These are phyloP conservation scores for Helostoma temminkii DNA, from an alignment of 2,797 vertebrate species.

Conservation along the genomic window DNA sequence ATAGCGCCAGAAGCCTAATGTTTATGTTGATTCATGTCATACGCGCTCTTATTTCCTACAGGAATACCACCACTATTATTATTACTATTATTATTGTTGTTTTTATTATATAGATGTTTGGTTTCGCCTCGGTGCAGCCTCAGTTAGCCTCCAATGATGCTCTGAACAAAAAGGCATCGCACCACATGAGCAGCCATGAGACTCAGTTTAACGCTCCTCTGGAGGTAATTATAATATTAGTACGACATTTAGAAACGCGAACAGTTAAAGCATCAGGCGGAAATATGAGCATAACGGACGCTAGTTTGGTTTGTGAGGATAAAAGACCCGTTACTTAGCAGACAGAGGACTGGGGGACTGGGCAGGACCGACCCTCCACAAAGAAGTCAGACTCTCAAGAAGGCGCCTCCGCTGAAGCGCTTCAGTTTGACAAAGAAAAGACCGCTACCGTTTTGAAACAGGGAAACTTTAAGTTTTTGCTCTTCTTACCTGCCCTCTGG, in stretches of 20 bases:
- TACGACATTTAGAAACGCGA: not conserved
- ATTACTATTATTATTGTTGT: no score
- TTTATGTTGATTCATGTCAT: no score
- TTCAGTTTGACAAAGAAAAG: not conserved
- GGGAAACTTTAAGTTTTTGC: slow-evolving; percentile 11
- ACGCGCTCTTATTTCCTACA: not conserved
- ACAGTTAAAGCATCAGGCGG: not conserved
- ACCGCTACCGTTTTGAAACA: not conserved
- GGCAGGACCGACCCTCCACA: slow-evolving; percentile 68
- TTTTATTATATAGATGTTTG: not conserved
- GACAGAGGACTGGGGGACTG: slow-evolving; percentile 41
- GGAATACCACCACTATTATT: not conserved
- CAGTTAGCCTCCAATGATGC: slow-evolving; percentile 59
- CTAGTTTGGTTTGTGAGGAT: slow-evolving; percentile 7
- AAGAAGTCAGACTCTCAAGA: slow-evolving; percentile 53
- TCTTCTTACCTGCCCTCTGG: slow-evolving; percentile 77
- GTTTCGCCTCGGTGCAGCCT: slow-evolving; percentile 11
- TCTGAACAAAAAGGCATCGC: slow-evolving; percentile 65
- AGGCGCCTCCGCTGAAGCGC: slow-evolving; percentile 11
- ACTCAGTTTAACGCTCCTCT: slow-evolving; percentile 14
- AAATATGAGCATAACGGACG: not conserved
- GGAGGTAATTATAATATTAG: not conserved
- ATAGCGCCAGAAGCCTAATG: accelerated
- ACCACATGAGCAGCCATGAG: slow-evolving; percentile 35
- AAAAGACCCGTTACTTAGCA: slow-evolving; percentile 70